phyloP scores from a whole-genome alignment of 2,888 invertebrate genomes.

The Ganaspis brasiliensis region DNA sequence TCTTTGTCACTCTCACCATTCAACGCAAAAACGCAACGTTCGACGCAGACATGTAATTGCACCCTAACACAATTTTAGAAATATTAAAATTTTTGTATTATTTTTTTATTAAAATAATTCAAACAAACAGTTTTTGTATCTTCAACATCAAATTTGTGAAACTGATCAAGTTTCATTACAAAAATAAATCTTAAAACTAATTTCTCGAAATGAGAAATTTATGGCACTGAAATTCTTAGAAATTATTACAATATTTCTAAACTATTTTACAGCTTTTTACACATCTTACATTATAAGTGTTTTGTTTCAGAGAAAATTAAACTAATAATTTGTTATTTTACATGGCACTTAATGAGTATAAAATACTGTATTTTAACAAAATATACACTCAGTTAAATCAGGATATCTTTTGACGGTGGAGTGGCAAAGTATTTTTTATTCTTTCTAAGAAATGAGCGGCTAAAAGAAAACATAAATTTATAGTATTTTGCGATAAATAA shows the following conservation, averaged over 20 bases:
- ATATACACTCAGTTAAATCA: constrained; percentile 3
- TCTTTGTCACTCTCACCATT: too few species aligned
- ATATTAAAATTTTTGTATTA: too few species aligned
- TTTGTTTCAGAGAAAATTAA: background rate
- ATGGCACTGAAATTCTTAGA: background rate
- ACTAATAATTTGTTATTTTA: background rate
- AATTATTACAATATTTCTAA: constrained; percentile 6
- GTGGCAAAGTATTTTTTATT: constrained; percentile 79
- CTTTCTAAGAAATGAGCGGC: constrained; percentile 75
- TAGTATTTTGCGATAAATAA: background rate
- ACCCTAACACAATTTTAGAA: too few species aligned
- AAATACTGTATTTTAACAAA: constrained; percentile 7
- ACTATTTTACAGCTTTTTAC: background rate
- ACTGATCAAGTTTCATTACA: too few species aligned
- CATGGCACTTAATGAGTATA: background rate
- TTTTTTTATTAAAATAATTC: too few species aligned
- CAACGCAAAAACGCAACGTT: too few species aligned
- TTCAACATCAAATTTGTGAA: too few species aligned
- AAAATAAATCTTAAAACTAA: too few species aligned
- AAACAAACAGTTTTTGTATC: too few species aligned
- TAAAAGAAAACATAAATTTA: constrained; percentile 61
- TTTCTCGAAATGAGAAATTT: too few species aligned
- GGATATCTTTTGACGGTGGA: constrained; percentile 71
- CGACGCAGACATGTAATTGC: too few species aligned
- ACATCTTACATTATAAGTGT: background rate